A percentile compares a stretch with the other conserved stretches of the same genome.
Conservation (phyloP, 2,113 vertebrate genomes). For the Pan troglodytes region DNA sequence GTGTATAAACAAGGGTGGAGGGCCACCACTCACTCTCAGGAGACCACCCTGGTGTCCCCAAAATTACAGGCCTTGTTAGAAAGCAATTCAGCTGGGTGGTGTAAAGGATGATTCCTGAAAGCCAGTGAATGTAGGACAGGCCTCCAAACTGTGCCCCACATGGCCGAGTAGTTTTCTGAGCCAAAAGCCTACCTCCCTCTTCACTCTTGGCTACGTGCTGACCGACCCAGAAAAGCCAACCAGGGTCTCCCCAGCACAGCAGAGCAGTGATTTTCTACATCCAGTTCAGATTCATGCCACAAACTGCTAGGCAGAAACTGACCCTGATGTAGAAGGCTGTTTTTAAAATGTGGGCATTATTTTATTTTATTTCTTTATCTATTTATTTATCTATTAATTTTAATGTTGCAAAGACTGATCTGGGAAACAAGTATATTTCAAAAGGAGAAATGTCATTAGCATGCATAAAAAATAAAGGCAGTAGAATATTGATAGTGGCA, state of each 20-base stretch:
- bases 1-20: neutral
- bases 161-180: neutral
- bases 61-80: neutral
- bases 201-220: neutral
- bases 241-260: neutral
- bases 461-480: slow-evolving; percentile 61
- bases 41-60: neutral
- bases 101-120: neutral
- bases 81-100: neutral
- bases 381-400: neutral
- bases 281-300: neutral
- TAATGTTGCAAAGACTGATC: slow-evolving; percentile 25
- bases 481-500: slow-evolving; percentile 52
- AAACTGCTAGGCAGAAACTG: neutral
- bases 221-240: neutral
- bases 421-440: slow-evolving; percentile 32
- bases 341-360: neutral
- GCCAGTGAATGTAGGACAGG: fast-evolving
- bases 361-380: neutral
- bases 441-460: slow-evolving; percentile 45
- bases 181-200: neutral
- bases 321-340: neutral
- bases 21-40: neutral
- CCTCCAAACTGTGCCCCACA: neutral
- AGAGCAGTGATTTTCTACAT: neutral